Evolutionary conservation across 2,888 invertebrate genomes (phyloP), one percentile per base, ranked within the genome.

Genomic region (Hirtodrosophila trivittata): DNA sequence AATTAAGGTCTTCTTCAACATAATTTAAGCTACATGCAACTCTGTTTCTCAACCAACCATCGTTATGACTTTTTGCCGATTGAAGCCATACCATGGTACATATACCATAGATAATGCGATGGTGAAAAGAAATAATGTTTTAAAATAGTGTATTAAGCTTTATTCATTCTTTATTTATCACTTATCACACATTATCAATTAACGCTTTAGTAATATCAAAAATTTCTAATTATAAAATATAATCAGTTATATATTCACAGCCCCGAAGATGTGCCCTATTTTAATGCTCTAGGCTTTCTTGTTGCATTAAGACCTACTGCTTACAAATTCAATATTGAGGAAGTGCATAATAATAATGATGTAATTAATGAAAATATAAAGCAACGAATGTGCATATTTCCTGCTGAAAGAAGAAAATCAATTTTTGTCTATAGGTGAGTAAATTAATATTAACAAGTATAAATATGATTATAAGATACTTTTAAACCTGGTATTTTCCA

Each of bases 221-320:
- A n/a, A n/a, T n/a, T n/a, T n/a, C n/a, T n/a, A n/a, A n/a, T n/a
- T n/a, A n/a, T n/a, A n/a, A n/a, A 25, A 16, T 33, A 3, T 3
- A 57, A 38, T 9, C 14, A 88, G 88, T 45, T 89, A 41, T 89
- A 77, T 51, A 66, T 89, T 5, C 87, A 88, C 35, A 88, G 89
- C 56, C 88, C 89, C 0, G 89, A 88, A 28, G 88, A 89, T 57
- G 66, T 88, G 16, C 89, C 89, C 0, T 86, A 86, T 57, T 88
- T 88, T 14, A 88, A 85, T 71, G 75, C 81, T 0, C 43, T 78
- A 2, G 66, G 71, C 1, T 77, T 75, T 30, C 62, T 67, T 1
- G 28, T 77, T 1, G 70, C 75, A 47, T 52, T 56, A 3, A 72
- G 75, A 12, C 72, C 80, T 1, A 66, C 67, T 9, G 43, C 60